A percentile compares a stretch with the other conserved stretches of the same genome.
These are phyloP conservation scores for Synergus umbraculus DNA, from an alignment of 2,888 invertebrate species.

Conservation along the genomic window DNA sequence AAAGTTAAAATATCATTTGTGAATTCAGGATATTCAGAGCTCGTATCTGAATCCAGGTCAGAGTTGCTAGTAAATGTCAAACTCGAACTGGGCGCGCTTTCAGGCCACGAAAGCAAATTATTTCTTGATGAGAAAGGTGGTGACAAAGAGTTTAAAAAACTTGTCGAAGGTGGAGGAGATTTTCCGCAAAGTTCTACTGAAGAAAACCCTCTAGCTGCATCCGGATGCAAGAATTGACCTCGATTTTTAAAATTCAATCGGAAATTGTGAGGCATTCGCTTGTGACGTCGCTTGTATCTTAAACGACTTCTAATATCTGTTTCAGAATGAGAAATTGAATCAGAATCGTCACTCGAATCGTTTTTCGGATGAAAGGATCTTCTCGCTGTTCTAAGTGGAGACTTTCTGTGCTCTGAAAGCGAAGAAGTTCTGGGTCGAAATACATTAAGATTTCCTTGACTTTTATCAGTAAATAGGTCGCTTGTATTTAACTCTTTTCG, in stretches of 20 bases:
- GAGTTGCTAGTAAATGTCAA: constrained; percentile 76
- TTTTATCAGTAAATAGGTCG: constrained; percentile 62
- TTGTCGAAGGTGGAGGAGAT: constrained; percentile 80
- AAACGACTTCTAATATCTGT: constrained; percentile 79
- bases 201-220: constrained; percentile 68
- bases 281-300: constrained; percentile 70
- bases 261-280: constrained; percentile 73
- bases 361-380: constrained; percentile 73
- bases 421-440: constrained; percentile 73
- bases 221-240: constrained; percentile 68
- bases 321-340: constrained; percentile 79
- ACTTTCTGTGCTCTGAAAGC: constrained; percentile 70
- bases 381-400: constrained; percentile 66
- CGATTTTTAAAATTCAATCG: constrained; percentile 77
- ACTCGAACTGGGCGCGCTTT: constrained; percentile 75
- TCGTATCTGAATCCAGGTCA: constrained; percentile 74
- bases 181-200: constrained; percentile 72
- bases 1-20: constrained; percentile 74
- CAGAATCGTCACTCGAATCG: constrained; percentile 75
- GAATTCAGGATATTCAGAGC: constrained; percentile 76
- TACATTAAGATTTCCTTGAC: constrained; percentile 57
- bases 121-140: constrained; percentile 76
- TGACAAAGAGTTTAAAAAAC: constrained; percentile 80
- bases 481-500: constrained; percentile 59
- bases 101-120: constrained; percentile 73